Base-by-base conservation (phyloP, 2,888 invertebrate species). In the Rhyacophila evoluta region DNA sequence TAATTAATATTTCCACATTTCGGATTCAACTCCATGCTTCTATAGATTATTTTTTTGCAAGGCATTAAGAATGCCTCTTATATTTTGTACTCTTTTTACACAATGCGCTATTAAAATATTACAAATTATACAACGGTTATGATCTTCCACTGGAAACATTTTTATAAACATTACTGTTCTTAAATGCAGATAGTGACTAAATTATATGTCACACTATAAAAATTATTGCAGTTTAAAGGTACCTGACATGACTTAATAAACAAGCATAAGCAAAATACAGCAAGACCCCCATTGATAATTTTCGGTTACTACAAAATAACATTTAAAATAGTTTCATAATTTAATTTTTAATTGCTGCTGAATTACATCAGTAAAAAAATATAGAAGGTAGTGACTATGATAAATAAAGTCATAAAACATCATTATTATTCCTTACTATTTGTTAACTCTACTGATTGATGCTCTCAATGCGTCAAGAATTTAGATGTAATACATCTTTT, bases 171-270 rank as follows among this genome's bases (percentile, higher is more conserved):
- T 55, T 55, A 15, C 6, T 41, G 29, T 4, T 33, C 2, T 55
- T 55, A 55, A 55, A 55, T 25, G 25, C 19, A 1, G 55, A 55
- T 55, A 25, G 8, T 55, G 15, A 55, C 2, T 55, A 10, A 55
- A 15, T 55, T 55, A 55, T 25, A 19, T 19, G 10, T 55, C 55
- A 19, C 55, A 10, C 55, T 55, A 55, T 55, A 19, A 15, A 12
- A 25, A 55, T 55, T 55, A 55, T 55, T 55, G 55, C 55, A 55
- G 55, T 55, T 25, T 55, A 55, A 55, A 25, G 8, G 55, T 55
- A 55, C 55, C 55, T 55, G 15, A 19, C 55, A n/a, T 33, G 29
- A 33, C 29, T 33, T 33, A 4, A 33, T 6, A n/a, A n/a, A n/a
- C n/a, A n/a, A n/a, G n/a, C n/a, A n/a, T n/a, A n/a, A n/a, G n/a